Evolutionary conservation across 1,140 invertebrate species (phyloP).

Genomic region (Orchestia grillus): DNA sequence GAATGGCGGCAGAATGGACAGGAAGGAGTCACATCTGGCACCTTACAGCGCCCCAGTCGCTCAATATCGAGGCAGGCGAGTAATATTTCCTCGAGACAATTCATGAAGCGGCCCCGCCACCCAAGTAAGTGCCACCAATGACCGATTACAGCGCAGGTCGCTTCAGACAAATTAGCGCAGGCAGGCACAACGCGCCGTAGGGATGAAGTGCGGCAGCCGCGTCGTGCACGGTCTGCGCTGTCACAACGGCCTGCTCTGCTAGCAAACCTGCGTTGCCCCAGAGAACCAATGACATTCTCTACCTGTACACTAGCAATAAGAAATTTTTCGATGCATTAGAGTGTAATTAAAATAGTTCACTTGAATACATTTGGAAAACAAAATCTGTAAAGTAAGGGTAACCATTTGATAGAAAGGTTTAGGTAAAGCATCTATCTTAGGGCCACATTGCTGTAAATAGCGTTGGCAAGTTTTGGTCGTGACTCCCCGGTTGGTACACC

Average conservation of each 20-base stretch:
- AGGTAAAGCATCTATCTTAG: too few species aligned
- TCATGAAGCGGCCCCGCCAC: background rate
- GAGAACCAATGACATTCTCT: background rate
- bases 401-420: too few species aligned
- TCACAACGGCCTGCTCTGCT: background rate
- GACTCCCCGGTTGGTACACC: too few species aligned
- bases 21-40: background rate
- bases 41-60: conserved; percentile 16
- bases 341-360: background rate
- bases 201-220: background rate
- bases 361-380: background rate
- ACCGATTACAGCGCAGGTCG: background rate
- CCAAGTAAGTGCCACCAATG: background rate
- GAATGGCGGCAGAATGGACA: background rate
- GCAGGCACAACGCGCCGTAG: background rate
- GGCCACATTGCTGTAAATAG: too few species aligned
- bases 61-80: background rate
- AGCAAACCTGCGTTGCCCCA: background rate
- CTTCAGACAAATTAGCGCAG: background rate
- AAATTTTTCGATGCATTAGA: background rate
- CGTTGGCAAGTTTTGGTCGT: too few species aligned
- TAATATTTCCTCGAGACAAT: conserved; percentile 4
- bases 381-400: too few species aligned
- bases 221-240: background rate
- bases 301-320: background rate